Evolutionary conservation across 2,888 invertebrate species (phyloP), one percentile per base, ranked within the genome.

Genomic region (Phortica okadai): DNA sequence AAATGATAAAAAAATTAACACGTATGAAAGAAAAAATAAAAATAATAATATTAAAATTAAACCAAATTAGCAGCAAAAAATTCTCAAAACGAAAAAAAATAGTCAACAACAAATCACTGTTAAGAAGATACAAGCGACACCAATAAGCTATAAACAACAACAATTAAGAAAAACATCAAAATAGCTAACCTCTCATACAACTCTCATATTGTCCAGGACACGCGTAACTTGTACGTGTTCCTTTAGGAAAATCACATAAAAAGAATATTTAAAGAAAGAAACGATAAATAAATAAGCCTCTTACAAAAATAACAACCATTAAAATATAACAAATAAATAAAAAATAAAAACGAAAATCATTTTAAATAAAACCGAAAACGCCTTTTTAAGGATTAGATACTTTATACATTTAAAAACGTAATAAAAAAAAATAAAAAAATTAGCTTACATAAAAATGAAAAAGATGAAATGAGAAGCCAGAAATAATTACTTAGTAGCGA

Each of bases 371-470:
- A 42, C 70, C 44, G 33, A 72, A 56, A 72, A 72, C 82, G 82
- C 82, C 82, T 82, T 82, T 77, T 80, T 82, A 82, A 79, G 75
- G 82, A 80, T 80, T 82, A 80, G 82, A 56, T 78, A 82, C 59
- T 84, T 85, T 85, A 85, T 74, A 77, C 74, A 73, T 54, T 16
- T 56, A 56, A 72, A 33, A 72, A 72, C 1, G 21, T 21, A 54
- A 70, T 2, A 69, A 69, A 50, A 10, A 44, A 8, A 56, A 41
- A 50, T 25, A 72, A 70, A 70, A 54, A 33, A 33, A 72, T 70
- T 70, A 70, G 70, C 70, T 14, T 56, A 56, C 54, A 58, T 44
- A 74, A 75, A 76, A 73, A 54, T 66, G 74, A 75, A 76, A 69
- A 69, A 66, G 14, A 33, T 6, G 16, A 73, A 77, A 74, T 67